Evolutionary conservation across 2,113 vertebrate genomes (phyloP).

Genomic region (Neofelis nebulosa): DNA sequence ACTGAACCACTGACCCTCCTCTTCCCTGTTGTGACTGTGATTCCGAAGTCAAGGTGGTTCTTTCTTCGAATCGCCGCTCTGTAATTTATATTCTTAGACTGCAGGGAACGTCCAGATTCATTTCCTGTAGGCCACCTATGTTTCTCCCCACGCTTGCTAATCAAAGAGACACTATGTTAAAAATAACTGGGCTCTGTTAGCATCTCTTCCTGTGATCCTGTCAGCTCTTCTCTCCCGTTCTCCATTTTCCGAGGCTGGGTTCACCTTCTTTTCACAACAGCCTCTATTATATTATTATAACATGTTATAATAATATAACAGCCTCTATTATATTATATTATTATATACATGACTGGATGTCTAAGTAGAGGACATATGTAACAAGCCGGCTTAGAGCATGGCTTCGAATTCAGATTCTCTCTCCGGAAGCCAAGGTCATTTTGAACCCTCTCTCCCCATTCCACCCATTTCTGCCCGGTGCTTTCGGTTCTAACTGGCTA

Average conservation of each 20-base stretch:
- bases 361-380: background rate
- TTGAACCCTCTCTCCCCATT: background rate
- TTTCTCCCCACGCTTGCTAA: background rate
- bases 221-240: background rate
- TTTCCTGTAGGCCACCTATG: background rate
- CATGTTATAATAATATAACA: background rate
- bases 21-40: too few species aligned
- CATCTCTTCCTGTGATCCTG: background rate
- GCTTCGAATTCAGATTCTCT: background rate
- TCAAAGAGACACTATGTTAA: background rate
- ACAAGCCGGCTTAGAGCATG: background rate
- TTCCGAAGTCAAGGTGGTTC: background rate
- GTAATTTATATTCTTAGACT: background rate
- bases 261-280: background rate
- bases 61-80: background rate
- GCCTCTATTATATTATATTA: background rate
- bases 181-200: background rate
- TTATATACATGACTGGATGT: background rate
- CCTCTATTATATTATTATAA: background rate
- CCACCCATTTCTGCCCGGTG: background rate
- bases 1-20: background rate
- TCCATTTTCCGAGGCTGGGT: background rate
- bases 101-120: background rate
- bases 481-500: background rate
- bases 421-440: background rate